A percentile compares a stretch with the other conserved stretches of the same genome.
Evolutionary conservation across 1,140 invertebrate species (phyloP).

Genomic region (Dendroctonus ponderosae): DNA sequence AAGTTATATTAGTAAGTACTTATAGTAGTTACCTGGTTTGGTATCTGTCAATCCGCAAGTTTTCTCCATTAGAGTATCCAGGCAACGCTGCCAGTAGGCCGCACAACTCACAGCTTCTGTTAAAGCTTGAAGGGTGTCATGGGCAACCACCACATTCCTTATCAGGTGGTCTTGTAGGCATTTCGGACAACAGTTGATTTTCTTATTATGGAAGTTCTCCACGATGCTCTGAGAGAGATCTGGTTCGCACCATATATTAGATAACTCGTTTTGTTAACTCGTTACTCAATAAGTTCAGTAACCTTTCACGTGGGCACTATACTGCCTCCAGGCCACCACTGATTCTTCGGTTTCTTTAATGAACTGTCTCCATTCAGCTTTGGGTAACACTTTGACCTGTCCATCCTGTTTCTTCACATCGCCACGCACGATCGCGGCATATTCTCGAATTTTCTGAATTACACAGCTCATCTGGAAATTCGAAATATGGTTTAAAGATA

Average conservation of each 20-base stretch:
- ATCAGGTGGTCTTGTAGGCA: slow-evolving; percentile 44
- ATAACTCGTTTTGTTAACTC: not conserved
- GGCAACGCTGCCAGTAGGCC: slow-evolving; percentile 42
- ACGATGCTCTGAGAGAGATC: slow-evolving; percentile 40
- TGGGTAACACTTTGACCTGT: slow-evolving; percentile 35
- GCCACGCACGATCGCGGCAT: slow-evolving; percentile 37
- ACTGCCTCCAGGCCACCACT: slow-evolving; percentile 42
- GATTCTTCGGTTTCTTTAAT: slow-evolving; percentile 38
- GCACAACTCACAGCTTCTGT: slow-evolving; percentile 43
- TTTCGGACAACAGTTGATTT: slow-evolving; percentile 43
- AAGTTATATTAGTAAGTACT: no score
- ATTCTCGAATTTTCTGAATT: slow-evolving; percentile 38
- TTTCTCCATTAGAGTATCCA: slow-evolving; percentile 41
- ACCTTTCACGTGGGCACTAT: slow-evolving; percentile 43
- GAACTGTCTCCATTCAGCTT: slow-evolving; percentile 43
- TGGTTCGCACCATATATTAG: not conserved
- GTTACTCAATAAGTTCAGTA: not conserved
- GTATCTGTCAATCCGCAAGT: slow-evolving; percentile 22
- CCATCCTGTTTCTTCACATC: slow-evolving; percentile 36
- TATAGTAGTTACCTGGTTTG: not conserved
- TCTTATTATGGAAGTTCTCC: slow-evolving; percentile 39
- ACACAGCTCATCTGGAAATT: slow-evolving; percentile 35
- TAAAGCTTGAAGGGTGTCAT: slow-evolving; percentile 40
- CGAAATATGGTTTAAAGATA: not conserved
- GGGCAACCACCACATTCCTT: slow-evolving; percentile 42